A percentile compares a stretch with the other conserved stretches of the same genome.
Evolutionary conservation across 1,140 invertebrate genomes (phyloP).

Genomic region (Liolophura sinensis): DNA sequence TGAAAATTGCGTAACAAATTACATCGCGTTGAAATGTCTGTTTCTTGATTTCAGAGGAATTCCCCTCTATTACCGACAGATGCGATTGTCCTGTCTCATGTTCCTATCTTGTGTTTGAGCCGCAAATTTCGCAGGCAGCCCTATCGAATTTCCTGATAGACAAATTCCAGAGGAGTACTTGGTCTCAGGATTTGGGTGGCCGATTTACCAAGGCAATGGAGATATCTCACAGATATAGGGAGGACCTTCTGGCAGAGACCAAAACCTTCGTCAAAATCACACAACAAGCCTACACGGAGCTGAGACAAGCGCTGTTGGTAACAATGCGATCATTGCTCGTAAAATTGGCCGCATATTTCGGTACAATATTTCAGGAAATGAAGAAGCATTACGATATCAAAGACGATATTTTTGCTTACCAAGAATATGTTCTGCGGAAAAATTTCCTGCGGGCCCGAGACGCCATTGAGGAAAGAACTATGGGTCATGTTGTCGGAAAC

Average conservation of each 20-base stretch:
- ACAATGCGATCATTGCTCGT: slow-evolving; percentile 12
- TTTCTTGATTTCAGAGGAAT: slow-evolving; percentile 16
- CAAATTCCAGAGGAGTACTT: slow-evolving; percentile 9
- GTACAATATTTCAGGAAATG: slow-evolving; percentile 16
- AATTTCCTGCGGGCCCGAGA: slow-evolving; percentile 34
- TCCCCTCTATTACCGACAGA: slow-evolving; percentile 9
- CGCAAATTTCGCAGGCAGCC: slow-evolving; percentile 32
- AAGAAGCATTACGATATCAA: slow-evolving; percentile 8
- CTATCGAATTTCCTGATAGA: slow-evolving; percentile 31
- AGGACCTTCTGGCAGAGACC: slow-evolving; percentile 18
- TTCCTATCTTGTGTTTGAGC: slow-evolving; percentile 29
- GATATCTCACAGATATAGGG: slow-evolving; percentile 22
- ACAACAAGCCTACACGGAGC: background rate
- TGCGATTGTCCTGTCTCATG: slow-evolving; percentile 39
- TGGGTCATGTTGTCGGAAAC: slow-evolving; percentile 23
- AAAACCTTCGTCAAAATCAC: background rate
- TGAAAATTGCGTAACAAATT: too few relatives aligned
- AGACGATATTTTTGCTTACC: slow-evolving; percentile 23
- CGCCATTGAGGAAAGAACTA: slow-evolving; percentile 40
- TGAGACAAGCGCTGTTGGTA: too few relatives aligned
- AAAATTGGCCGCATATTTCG: slow-evolving; percentile 13
- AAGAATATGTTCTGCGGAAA: slow-evolving; percentile 29
- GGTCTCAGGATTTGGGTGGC: slow-evolving; percentile 6
- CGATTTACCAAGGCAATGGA: slow-evolving; percentile 26
- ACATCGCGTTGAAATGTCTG: too few relatives aligned